Evolutionary conservation across 1,140 invertebrate species (phyloP), one percentile per base, ranked within the genome.

Genomic region (Camponotus pennsylvanicus): DNA sequence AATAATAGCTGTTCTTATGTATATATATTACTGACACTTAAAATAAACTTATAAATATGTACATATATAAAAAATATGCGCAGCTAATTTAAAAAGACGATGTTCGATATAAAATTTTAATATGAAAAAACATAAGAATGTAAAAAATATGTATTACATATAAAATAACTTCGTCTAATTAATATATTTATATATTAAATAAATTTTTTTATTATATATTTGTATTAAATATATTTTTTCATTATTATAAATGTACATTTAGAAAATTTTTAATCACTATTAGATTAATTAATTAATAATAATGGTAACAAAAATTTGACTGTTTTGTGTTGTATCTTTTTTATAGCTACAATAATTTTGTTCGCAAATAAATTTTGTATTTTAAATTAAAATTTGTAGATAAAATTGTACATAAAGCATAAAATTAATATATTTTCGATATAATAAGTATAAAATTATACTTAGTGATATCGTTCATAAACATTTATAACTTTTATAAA

Each of bases 21-120:
- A 63, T 63, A 21, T 71, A 42, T 73, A 78, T 73, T 69, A 40
- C n/a, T 61, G 21, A 78, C 42, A 52, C 52, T 55, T 78, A 78
- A 64, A 63, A 37, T 64, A 73, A 64, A 55, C 15, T 52, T 66
- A 78, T 52, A 78, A 55, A 13, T 75, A 42, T 52, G 34, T 27
- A 73, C 32, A 40, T 77, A 64, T 34, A 85, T 45, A 55, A 78
- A 78, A 75, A 34, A 52, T 52, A 3, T 78, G 21, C 15, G 21
- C 13, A 86, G 59, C 27, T 45, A 80, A 76, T 77, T 64, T n/a
- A 57, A 64, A 85, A 77, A 13, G 32, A 66, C 9, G 13, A 15
- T 63, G 18, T 63, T 64, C 27, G 9, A 18, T 42, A 59, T 18
- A 32, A 52, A 52, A 52, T 52, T 40, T 40, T 42, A 27, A 57